A percentile compares a stretch with the other conserved stretches of the same genome.
Conservation (phyloP, 1,140 invertebrate species). For the Ganaspis sp. region DNA sequence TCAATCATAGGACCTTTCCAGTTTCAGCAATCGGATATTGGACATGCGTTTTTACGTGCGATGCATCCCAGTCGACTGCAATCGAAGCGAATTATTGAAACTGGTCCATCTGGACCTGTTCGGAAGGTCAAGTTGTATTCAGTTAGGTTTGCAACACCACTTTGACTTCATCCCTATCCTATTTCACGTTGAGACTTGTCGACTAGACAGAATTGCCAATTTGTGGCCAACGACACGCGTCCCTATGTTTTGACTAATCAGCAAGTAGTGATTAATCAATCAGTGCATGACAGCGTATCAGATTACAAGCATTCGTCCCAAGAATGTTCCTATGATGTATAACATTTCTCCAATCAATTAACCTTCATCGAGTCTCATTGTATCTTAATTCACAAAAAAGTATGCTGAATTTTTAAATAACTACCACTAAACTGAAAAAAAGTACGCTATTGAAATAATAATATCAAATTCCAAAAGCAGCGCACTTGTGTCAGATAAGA, state of each 20-base stretch:
- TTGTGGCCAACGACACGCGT: constrained; percentile 9
- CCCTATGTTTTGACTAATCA: constrained; percentile 33
- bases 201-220: constrained; percentile 26
- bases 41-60: constrained; percentile 70
- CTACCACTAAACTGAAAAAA: no score
- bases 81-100: constrained; percentile 75
- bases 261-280: constrained; percentile 22
- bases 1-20: constrained; percentile 72
- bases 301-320: neutral
- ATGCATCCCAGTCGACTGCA: constrained; percentile 69
- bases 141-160: constrained; percentile 36
- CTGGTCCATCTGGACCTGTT: constrained; percentile 64
- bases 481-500: no score
- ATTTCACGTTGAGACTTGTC: constrained; percentile 21
- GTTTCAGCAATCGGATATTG: constrained; percentile 66
- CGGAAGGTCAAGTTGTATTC: constrained; percentile 38
- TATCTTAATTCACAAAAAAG: neutral
- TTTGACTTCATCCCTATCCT: constrained; percentile 48
- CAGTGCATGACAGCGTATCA: constrained; percentile 5
- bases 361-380: neutral
- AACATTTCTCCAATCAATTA: neutral
- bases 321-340: neutral
- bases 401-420: neutral
- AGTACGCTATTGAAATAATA: no score
- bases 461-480: no score